Evolutionary conservation across 2,888 invertebrate genomes (phyloP).

Genomic region (Dryadula phaetusa): DNA sequence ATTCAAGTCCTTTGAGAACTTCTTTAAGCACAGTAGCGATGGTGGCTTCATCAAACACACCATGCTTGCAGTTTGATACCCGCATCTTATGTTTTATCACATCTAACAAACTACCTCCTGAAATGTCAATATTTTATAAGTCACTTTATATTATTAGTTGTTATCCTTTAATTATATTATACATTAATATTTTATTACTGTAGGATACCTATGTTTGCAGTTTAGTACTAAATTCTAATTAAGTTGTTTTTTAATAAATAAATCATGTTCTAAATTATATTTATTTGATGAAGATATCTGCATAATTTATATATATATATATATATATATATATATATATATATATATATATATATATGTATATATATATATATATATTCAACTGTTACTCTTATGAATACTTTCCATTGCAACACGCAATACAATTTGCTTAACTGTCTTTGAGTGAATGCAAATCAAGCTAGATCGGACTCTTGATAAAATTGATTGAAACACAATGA

Average conservation of each 20-base stretch:
- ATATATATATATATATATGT: too few relatives aligned
- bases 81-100: constrained; percentile 98
- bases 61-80: constrained; percentile 95
- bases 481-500: constrained; percentile 25
- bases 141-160: not conserved
- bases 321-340: too few relatives aligned
- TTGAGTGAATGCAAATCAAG: constrained; percentile 21
- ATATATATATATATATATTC: not conserved
- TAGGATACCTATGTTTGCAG: too few relatives aligned
- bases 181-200: too few relatives aligned
- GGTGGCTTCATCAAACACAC: constrained; percentile 98
- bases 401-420: constrained; percentile 8
- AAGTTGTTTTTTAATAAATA: too few relatives aligned
- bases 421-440: constrained; percentile 13
- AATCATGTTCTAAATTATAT: too few relatives aligned
- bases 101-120: constrained; percentile 93
- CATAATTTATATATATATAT: too few relatives aligned
- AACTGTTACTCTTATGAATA: constrained; percentile 5
- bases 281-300: too few relatives aligned
- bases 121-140: constrained; percentile 41
- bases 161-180: not conserved
- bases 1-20: constrained; percentile 98
- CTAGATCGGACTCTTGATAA: constrained; percentile 21
- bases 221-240: too few relatives aligned
- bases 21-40: constrained; percentile 98